A percentile compares a stretch with the other conserved stretches of the same genome.
phyloP scores from a whole-genome alignment of 2,888 invertebrate genomes.

The Macrosiphum euphorbiae region DNA sequence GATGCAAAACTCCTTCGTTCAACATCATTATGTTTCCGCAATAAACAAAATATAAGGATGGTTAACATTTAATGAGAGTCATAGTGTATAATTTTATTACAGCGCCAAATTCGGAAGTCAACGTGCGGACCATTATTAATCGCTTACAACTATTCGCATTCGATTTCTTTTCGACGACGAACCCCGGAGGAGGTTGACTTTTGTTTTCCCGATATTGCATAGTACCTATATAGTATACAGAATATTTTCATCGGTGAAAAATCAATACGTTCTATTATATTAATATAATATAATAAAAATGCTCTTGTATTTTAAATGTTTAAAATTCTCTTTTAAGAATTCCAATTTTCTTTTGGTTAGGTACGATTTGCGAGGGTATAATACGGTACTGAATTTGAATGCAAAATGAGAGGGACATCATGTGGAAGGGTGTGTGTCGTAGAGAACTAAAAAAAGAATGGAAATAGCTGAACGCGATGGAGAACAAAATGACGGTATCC shows the following conservation, averaged over 20 bases:
- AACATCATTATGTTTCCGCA: not conserved
- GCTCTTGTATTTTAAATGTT: not conserved
- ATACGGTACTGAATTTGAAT: slow-evolving; percentile 8
- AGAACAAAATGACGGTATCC: not conserved
- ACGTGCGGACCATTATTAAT: not conserved
- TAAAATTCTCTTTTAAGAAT: slow-evolving; percentile 15
- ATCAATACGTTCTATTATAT: not conserved
- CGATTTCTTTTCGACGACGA: not conserved
- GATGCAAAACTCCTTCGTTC: not conserved
- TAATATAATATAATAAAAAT: not conserved
- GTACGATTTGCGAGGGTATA: not conserved
- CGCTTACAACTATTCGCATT: not conserved
- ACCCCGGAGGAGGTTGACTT: not conserved
- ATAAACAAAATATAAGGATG: not conserved
- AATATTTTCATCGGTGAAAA: not conserved
- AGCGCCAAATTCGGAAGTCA: not conserved
- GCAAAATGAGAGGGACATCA: not conserved
- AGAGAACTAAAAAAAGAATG: not conserved
- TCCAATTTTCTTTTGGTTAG: not conserved
- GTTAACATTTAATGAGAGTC: not conserved
- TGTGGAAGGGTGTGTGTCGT: not conserved
- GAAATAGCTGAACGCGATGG: not conserved
- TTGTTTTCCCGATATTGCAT: not conserved
- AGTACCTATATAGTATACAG: not conserved
- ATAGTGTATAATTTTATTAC: not conserved